These are phyloP conservation scores for Agrochola macilenta DNA, from an alignment of 2,888 invertebrate species.

Conservation along the genomic window DNA sequence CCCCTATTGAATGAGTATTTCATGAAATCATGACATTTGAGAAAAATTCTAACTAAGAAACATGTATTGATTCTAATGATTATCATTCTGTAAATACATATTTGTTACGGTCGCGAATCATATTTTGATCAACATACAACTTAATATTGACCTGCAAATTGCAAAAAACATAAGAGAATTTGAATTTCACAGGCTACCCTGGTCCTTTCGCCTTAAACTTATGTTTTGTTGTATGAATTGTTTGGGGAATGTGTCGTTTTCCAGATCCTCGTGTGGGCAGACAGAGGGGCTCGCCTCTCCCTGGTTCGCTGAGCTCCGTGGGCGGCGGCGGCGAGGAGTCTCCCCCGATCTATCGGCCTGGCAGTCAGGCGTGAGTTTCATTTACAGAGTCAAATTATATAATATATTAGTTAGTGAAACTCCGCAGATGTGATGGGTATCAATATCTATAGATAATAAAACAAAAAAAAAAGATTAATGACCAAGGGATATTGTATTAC, in stretches of 20 bases:
- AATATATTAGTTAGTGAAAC: neutral
- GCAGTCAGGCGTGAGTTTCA: constrained; percentile 83
- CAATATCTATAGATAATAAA: neutral
- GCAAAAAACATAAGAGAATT: neutral
- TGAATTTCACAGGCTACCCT: too few species aligned
- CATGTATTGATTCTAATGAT: neutral
- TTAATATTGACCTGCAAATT: neutral
- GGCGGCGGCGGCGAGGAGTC: constrained; percentile 81
- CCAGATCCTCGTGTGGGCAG: constrained; percentile 69
- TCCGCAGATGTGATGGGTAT: neutral
- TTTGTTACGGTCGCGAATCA: neutral
- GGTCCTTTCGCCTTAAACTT: neutral
- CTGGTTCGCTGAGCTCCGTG: constrained; percentile 84
- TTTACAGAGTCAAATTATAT: neutral
- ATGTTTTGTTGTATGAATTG: neutral
- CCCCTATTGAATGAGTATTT: neutral
- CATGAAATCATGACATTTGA: neutral
- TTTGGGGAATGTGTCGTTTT: neutral
- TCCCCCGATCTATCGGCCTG: constrained; percentile 84
- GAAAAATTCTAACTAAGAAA: neutral
- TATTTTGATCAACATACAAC: neutral
- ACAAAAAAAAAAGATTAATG: neutral
- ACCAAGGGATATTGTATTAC: neutral
- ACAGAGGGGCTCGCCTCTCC: constrained; percentile 72
- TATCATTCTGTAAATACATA: neutral